phyloP scores from a whole-genome alignment of 2,113 vertebrate genomes.

The Hirundichthys speculiger region DNA sequence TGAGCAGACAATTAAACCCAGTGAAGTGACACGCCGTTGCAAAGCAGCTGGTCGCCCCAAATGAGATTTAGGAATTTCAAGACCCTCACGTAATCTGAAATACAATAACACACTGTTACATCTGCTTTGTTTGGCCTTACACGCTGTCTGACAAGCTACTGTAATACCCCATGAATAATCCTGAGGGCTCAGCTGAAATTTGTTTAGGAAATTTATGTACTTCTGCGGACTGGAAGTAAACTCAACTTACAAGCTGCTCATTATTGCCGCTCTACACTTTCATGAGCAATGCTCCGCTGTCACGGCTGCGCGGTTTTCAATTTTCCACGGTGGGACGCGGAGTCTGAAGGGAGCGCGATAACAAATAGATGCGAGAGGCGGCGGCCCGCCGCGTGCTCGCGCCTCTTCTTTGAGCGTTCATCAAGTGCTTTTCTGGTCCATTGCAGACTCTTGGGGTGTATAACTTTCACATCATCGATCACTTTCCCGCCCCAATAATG shows the following conservation, averaged over 20 bases:
- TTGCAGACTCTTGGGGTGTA: conserved; percentile 21
- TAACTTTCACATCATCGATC: conserved; percentile 38
- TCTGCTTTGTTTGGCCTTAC: conserved; percentile 59
- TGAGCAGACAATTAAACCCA: conserved; percentile 49
- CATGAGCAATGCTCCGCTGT: conserved; percentile 56
- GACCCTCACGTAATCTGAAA: conserved; percentile 63
- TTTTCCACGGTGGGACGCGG: conserved; percentile 55
- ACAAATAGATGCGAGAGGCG: conserved; percentile 50
- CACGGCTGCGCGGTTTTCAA: conserved; percentile 61
- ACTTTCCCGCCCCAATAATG: conserved; percentile 1
- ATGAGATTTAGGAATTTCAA: conserved; percentile 62
- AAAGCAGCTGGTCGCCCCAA: conserved; percentile 52
- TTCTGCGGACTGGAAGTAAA: conserved; percentile 35
- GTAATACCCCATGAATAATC: conserved; percentile 64
- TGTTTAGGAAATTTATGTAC: conserved; percentile 33
- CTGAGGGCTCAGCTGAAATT: conserved; percentile 39
- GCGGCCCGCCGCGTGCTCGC: conserved; percentile 34
- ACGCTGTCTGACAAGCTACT: conserved; percentile 47
- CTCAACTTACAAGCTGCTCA: conserved; percentile 43
- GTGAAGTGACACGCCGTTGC: conserved; percentile 28
- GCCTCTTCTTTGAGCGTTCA: conserved; percentile 55
- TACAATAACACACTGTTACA: conserved; percentile 53
- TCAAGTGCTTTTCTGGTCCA: conserved; percentile 57
- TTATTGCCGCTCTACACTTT: conserved; percentile 42
- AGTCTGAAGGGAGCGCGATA: conserved; percentile 58